Evolutionary conservation across 2,888 invertebrate species (phyloP).

Genomic region (Hypselothyrea guttata): DNA sequence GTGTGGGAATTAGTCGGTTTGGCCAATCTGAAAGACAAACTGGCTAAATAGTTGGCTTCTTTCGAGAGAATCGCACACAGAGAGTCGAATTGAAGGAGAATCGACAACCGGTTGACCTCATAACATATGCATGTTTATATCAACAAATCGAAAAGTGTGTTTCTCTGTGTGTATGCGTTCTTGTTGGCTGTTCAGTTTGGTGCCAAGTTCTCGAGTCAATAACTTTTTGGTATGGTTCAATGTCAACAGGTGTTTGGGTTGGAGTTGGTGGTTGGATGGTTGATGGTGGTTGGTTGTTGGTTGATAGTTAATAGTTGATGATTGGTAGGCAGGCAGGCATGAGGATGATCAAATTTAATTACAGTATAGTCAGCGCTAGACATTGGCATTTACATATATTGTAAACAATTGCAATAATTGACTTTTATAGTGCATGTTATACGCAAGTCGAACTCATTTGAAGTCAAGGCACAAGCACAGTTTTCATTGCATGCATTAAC

Average conservation of each 20-base stretch:
- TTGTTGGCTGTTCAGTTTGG: constrained; percentile 18
- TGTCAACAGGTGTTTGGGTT: constrained; percentile 24
- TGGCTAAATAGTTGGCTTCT: constrained; percentile 45
- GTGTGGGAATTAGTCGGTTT: constrained; percentile 8
- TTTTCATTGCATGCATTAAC: too few relatives aligned
- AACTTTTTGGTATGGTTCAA: constrained; percentile 56
- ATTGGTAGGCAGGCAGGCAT: too few relatives aligned
- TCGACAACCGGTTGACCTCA: constrained; percentile 72
- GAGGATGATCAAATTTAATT: neutral
- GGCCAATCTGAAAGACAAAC: neutral
- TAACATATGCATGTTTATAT: constrained; percentile 59
- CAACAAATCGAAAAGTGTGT: constrained; percentile 43
- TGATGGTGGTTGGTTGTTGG: too few relatives aligned
- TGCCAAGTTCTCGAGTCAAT: constrained; percentile 48
- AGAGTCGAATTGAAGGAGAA: constrained; percentile 31
- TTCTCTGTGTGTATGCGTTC: constrained; percentile 41
- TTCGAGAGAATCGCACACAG: constrained; percentile 2
- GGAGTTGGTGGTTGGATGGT: too few relatives aligned
- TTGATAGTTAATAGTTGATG: too few relatives aligned
- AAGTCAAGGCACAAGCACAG: too few relatives aligned
- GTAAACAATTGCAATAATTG: too few relatives aligned
- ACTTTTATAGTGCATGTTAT: too few relatives aligned
- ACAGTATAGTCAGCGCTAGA: too few relatives aligned
- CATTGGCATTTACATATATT: too few relatives aligned
- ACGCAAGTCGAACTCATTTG: too few relatives aligned